Evolutionary conservation across 2,888 invertebrate genomes (phyloP).

Genomic region (Cyrtodaria siliqua): DNA sequence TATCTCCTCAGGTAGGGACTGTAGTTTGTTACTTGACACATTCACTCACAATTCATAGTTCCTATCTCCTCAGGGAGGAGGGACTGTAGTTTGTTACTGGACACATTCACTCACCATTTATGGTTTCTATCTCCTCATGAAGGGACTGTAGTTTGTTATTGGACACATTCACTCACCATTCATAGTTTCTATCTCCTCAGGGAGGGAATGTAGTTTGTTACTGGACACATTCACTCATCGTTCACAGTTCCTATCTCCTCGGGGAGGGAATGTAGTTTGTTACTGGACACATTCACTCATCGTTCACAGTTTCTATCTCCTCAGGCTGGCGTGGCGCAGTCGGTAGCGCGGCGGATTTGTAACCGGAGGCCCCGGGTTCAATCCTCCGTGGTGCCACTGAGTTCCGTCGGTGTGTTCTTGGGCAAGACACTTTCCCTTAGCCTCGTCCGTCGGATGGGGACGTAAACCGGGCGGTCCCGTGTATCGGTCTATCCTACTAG

Average conservation of each 20-base stretch:
- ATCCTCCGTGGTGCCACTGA: too few relatives aligned
- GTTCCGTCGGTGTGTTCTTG: too few relatives aligned
- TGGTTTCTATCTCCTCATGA: constrained; percentile 91
- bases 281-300: constrained; percentile 65
- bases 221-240: constrained; percentile 79
- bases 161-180: constrained; percentile 79
- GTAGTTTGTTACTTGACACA: constrained; percentile 87
- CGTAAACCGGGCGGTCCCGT: too few relatives aligned
- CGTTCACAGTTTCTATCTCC: constrained; percentile 90
- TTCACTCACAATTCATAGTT: constrained; percentile 88
- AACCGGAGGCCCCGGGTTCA: too few relatives aligned
- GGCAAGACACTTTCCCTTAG: too few relatives aligned
- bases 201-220: not conserved
- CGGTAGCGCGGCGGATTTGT: too few relatives aligned
- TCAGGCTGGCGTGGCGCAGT: too few relatives aligned
- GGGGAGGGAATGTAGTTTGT: constrained; percentile 90
- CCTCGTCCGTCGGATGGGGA: too few relatives aligned
- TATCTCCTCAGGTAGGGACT: constrained; percentile 92
- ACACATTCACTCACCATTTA: constrained; percentile 86
- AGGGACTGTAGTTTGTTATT: constrained; percentile 89
- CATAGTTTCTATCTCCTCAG: too few relatives aligned
- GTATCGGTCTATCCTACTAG: too few relatives aligned
- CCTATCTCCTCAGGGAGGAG: constrained; percentile 92
- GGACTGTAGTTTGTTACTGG: constrained; percentile 88
- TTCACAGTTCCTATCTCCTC: constrained; percentile 90